Base-by-base conservation (phyloP, 2,797 vertebrate species). In the Sebastes taczanowskii region DNA sequence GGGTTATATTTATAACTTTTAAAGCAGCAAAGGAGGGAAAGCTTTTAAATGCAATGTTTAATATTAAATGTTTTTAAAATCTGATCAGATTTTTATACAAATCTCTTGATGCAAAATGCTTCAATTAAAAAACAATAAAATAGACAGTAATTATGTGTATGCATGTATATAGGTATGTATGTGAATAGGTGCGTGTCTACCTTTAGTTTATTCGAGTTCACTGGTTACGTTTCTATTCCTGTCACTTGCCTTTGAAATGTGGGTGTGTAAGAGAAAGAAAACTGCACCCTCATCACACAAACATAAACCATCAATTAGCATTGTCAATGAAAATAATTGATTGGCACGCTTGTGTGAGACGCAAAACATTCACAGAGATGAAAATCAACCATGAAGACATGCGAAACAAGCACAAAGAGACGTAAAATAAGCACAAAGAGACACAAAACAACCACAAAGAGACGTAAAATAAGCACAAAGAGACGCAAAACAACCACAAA, bases 251-350 rank as follows among this genome's bases (percentile, higher is more conserved):
- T 61, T 80, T 46, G 16, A 42, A 53, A 46, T 69, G 46, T 58
- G 22, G 27, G 53, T 3, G 22, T 29, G 16, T 22, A 16, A 5
- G 0, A 56, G 18, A 82, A 11, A 35, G 10, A 32, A 5, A 55
- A 49, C 46, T 49, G 7, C 23, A 4, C 49, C 65, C 20, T n/a
- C 49, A 82, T 34, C 80, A 72, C 42, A 14, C 64, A 74, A 78
- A 63, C 67, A 30, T 46, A 74, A 72, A 20, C 27, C 61, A 86
- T 80, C 72, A 88, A 81, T n/a, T n/a, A 79, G 90, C 46, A 69
- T 6, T 35, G 30, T 27, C 25, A 73, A 90, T 88, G 73, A 85
- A 89, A 91, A 92, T 82, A 90, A 88, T 88, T 86, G 82, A 88
- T 88, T 87, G 71, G 14, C 67, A 71, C 29, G 64, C 35, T 32